Percentiles rank a stretch among this genome's conserved stretches.
Evolutionary conservation across 2,797 vertebrate genomes (phyloP).

Genomic region (Clarias pachynema): DNA sequence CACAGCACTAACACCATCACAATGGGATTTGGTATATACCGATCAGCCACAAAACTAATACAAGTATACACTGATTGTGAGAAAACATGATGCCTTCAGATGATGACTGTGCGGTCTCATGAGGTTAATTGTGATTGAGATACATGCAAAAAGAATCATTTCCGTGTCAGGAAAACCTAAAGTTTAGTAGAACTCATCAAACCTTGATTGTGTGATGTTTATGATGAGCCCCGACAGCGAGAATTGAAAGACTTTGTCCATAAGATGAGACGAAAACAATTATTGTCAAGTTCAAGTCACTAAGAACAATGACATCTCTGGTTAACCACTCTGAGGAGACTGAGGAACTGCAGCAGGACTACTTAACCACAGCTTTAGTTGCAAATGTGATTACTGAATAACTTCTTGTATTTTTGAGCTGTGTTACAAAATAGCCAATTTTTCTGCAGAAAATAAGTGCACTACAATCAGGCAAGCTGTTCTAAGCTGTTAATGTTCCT

Average conservation of each 20-base stretch:
- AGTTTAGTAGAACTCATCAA: neutral
- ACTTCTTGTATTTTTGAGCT: neutral
- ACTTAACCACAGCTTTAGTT: neutral
- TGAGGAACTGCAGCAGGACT: neutral
- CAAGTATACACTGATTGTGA: too few species aligned
- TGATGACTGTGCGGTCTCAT: too few species aligned
- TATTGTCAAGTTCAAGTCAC: too few species aligned
- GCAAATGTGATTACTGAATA: neutral
- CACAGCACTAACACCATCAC: too few species aligned
- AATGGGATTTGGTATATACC: too few species aligned
- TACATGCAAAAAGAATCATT: neutral
- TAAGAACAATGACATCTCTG: neutral
- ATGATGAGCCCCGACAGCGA: too few species aligned
- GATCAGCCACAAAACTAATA: too few species aligned
- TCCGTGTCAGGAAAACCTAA: neutral
- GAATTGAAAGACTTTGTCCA: neutral
- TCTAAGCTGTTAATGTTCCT: neutral
- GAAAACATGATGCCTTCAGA: too few species aligned
- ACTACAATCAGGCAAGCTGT: slow-evolving; percentile 11
- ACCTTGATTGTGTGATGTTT: neutral
- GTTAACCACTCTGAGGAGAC: neutral
- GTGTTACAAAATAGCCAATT: neutral
- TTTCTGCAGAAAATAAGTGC: neutral
- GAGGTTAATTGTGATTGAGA: neutral
- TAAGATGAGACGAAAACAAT: neutral